A percentile compares a stretch with the other conserved stretches of the same genome.
Conservation (phyloP, 92 coral and sea anemone genomes). For the Virgularia gustaviana region DNA sequence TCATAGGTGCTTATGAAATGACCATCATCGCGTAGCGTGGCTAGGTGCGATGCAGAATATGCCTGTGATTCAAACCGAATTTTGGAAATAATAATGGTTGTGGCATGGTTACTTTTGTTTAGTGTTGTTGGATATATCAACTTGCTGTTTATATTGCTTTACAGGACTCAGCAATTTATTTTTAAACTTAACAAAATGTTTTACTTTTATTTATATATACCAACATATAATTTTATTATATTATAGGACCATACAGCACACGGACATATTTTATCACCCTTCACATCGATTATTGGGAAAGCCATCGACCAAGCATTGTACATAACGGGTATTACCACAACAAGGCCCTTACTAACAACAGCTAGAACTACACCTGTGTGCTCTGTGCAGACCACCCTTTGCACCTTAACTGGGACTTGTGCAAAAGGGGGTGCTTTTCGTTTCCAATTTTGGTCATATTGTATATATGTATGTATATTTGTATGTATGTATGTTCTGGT, state of each 20-base stretch:
- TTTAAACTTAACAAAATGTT: neutral
- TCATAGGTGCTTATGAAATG: neutral
- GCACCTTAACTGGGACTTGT: conserved; percentile 43
- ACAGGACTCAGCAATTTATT: no score
- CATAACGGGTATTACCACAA: conserved; percentile 52
- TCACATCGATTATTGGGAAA: neutral
- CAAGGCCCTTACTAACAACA: conserved; percentile 48
- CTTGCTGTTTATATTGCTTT: neutral
- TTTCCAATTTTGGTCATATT: no score
- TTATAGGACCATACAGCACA: conserved; percentile 39
- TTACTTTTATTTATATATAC: neutral
- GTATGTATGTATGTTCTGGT: no score
- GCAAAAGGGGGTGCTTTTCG: conserved; percentile 54
- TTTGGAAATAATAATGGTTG: no score
- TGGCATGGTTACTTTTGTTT: neutral
- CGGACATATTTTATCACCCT: conserved; percentile 14
- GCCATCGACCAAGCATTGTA: conserved; percentile 11
- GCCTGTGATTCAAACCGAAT: no score
- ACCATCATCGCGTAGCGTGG: no score
- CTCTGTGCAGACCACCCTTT: conserved; percentile 52
- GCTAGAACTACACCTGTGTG: conserved; percentile 36
- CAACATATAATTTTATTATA: no score
- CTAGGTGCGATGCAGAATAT: no score
- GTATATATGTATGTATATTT: no score
- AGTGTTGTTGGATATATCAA: no score